Conservation (phyloP, 2,888 invertebrate species). For the Poecilus cupreus region DNA sequence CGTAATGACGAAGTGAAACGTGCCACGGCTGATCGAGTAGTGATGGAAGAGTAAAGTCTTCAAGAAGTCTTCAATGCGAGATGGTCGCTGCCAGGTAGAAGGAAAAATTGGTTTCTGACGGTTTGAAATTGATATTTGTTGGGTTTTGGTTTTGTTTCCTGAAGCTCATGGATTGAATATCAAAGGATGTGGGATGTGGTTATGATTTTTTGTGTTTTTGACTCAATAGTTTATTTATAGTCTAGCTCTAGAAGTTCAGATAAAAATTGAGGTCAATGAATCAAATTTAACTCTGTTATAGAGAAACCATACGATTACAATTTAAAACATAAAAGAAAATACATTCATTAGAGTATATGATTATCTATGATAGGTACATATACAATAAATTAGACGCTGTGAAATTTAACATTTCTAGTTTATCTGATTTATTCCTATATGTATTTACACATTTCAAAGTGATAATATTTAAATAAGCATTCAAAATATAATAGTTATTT, state of each 20-base stretch:
- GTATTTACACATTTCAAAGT: too few relatives aligned
- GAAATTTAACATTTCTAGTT: too few relatives aligned
- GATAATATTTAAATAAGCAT: too few relatives aligned
- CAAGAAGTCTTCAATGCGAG: neutral
- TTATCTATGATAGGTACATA: too few relatives aligned
- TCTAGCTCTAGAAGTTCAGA: neutral
- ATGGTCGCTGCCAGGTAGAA: constrained; percentile 10
- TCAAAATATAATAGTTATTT: too few relatives aligned
- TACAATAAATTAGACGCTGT: too few relatives aligned
- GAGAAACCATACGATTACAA: neutral
- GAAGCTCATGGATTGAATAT: constrained; percentile 10
- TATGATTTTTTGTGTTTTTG: constrained; percentile 14
- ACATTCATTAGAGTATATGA: too few relatives aligned
- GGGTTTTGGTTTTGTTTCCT: constrained; percentile 19
- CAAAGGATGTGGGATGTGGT: constrained; percentile 34
- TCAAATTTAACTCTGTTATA: neutral
- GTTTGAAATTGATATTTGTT: constrained; percentile 39
- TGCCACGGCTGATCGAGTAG: neutral
- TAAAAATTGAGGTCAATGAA: neutral
- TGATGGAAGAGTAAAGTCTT: neutral
- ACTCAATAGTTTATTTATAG: constrained; percentile 27
- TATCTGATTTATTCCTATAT: too few relatives aligned
- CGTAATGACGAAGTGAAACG: neutral
- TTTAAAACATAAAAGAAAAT: too few relatives aligned
- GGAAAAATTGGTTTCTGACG: constrained; percentile 9